Evolutionary conservation across 1,140 invertebrate genomes (phyloP).

Genomic region (Dysdera silvatica): DNA sequence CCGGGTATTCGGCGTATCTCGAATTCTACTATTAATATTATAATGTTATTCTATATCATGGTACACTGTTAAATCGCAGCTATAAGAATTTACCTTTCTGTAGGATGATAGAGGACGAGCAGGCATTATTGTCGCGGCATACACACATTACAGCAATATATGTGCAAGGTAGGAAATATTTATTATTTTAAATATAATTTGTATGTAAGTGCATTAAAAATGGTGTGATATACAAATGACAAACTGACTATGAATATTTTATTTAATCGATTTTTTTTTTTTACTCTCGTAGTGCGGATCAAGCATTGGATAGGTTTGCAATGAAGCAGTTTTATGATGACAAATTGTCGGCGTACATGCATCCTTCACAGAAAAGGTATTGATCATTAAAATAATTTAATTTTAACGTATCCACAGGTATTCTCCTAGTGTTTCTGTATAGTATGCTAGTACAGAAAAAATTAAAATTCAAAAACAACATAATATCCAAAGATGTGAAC

Average conservation of each 20-base stretch:
- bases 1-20: no score
- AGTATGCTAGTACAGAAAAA: no score
- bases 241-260: not conserved
- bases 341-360: conserved; percentile 65
- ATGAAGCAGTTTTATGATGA: conserved; percentile 86
- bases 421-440: no score
- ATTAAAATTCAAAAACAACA: no score
- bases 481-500: no score
- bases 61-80: no score
- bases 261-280: conserved; percentile 20
- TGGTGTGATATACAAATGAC: no score
- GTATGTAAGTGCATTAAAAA: no score
- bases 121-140: conserved; percentile 78
- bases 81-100: no score
- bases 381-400: conserved; percentile 8
- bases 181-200: not conserved
- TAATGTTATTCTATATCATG: no score
- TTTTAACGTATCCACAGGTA: not conserved
- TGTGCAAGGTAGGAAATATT: conserved; percentile 56
- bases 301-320: conserved; percentile 79
- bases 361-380: conserved; percentile 83
- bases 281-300: conserved; percentile 58
- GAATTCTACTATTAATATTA: no score
- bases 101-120: conserved; percentile 66
- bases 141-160: conserved; percentile 89